Base-by-base conservation (phyloP, 2,888 invertebrate genomes). In the Chydorus sphaericus region DNA sequence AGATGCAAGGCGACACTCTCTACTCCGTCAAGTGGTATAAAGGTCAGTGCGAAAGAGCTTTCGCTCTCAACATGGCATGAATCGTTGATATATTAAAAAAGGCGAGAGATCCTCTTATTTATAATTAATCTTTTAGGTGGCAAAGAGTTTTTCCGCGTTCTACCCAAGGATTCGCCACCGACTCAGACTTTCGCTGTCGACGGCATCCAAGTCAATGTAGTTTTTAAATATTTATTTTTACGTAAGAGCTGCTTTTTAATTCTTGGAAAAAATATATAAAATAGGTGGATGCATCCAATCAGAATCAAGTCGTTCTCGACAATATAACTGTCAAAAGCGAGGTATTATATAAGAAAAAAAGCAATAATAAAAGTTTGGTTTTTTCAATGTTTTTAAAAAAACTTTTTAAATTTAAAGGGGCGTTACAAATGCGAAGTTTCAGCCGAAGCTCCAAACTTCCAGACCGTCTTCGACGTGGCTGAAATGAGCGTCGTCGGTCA, bases 21-120 rank as follows among this genome's bases (percentile, higher is more conserved):
- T 55, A 55, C 30, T 55, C 55, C 5, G 55, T 55, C 28, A 55
- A 55, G 26, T 55, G 55, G 55, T 55, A 55, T 48, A 55, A 55
- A 33, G 55, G 33, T 26, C 30, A 52, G 20, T 31, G n/a, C 28
- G n/a, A n/a, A n/a, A n/a, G n/a, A n/a, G n/a, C n/a, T n/a, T n/a
- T n/a, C n/a, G n/a, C n/a, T n/a, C n/a, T n/a, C n/a, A n/a, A n/a
- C n/a, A n/a, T n/a, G n/a, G n/a, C n/a, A n/a, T n/a, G n/a, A n/a
- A n/a, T n/a, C n/a, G n/a, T n/a, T n/a, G n/a, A n/a, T n/a, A n/a
- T n/a, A n/a, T n/a, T n/a, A n/a, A n/a, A n/a, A n/a, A n/a, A n/a
- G n/a, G n/a, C n/a, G n/a, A n/a, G n/a, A n/a, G n/a, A n/a, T n/a
- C n/a, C n/a, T n/a, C n/a, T n/a, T n/a, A n/a, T n/a, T 30, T 11